phyloP scores from a whole-genome alignment of 2,113 vertebrate species.

The Callipepla squamata region DNA sequence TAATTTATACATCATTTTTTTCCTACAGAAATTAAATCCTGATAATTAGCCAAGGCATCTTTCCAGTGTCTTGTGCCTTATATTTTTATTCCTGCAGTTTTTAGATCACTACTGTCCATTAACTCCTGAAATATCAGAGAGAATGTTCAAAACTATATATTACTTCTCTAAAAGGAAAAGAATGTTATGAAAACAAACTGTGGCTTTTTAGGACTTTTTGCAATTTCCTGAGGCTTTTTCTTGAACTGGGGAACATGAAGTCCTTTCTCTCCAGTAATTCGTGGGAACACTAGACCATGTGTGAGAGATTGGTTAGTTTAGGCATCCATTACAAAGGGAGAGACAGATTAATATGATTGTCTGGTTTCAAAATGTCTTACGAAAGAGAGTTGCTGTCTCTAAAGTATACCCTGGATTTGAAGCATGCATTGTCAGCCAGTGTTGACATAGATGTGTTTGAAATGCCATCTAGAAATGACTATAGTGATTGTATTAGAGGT shows the following conservation, averaged over 20 bases:
- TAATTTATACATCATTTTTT: neutral
- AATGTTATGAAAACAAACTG: slow-evolving; percentile 71
- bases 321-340: neutral
- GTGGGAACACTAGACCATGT: slow-evolving; percentile 52
- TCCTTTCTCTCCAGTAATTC: slow-evolving; percentile 44
- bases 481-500: neutral
- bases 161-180: slow-evolving; percentile 64
- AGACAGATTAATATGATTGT: neutral
- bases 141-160: neutral
- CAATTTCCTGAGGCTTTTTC: slow-evolving; percentile 71
- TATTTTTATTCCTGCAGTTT: neutral
- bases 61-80: neutral
- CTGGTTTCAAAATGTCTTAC: slow-evolving; percentile 1
- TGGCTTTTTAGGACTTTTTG: slow-evolving; percentile 68
- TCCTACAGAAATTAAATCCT: neutral
- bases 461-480: neutral
- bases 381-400: slow-evolving; percentile 9
- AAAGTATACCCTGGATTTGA: neutral
- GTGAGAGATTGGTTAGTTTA: neutral
- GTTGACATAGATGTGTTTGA: neutral
- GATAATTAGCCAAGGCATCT: neutral
- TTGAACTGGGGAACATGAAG: slow-evolving; percentile 61
- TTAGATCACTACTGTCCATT: neutral
- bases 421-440: neutral
- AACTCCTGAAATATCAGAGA: slow-evolving; percentile 47